Evolutionary conservation across 1,140 invertebrate genomes (phyloP).

Genomic region (Diploscapter pachys): DNA sequence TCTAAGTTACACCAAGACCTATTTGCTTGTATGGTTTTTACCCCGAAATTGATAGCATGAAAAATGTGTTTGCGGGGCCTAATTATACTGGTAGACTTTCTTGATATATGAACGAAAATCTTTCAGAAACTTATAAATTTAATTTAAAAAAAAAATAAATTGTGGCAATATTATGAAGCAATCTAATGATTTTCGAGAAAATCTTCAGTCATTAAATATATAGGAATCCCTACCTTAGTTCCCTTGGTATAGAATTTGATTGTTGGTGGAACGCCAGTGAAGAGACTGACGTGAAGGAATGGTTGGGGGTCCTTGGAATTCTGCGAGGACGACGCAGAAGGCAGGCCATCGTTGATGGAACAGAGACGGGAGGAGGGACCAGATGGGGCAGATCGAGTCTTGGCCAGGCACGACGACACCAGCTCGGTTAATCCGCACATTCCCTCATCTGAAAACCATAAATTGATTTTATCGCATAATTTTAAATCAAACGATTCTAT

Average conservation of each 20-base stretch:
- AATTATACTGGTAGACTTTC: too few relatives aligned
- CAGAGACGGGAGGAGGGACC: neutral
- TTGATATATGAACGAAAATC: too few relatives aligned
- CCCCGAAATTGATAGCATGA: too few relatives aligned
- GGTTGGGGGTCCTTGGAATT: constrained; percentile 36
- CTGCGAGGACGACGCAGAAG: neutral
- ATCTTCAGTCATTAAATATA: too few relatives aligned
- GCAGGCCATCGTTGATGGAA: neutral
- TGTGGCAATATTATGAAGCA: too few relatives aligned
- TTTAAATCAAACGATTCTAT: neutral
- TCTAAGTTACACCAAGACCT: too few relatives aligned
- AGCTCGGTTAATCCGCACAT: constrained; percentile 36
- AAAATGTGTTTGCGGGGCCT: too few relatives aligned
- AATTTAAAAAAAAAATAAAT: constrained; percentile 64
- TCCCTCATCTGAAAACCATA: constrained; percentile 33
- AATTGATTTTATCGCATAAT: neutral
- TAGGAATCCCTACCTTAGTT: constrained; percentile 61
- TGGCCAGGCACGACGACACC: constrained; percentile 34
- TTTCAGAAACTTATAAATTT: constrained; percentile 64
- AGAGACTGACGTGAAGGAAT: constrained; percentile 65
- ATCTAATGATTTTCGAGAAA: neutral
- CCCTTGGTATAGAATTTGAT: constrained; percentile 77
- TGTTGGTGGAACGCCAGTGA: constrained; percentile 82
- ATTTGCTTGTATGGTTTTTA: too few relatives aligned
- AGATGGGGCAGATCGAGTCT: neutral